Conservation (phyloP, 2,113 vertebrate genomes). For the Arenaria interpres region DNA sequence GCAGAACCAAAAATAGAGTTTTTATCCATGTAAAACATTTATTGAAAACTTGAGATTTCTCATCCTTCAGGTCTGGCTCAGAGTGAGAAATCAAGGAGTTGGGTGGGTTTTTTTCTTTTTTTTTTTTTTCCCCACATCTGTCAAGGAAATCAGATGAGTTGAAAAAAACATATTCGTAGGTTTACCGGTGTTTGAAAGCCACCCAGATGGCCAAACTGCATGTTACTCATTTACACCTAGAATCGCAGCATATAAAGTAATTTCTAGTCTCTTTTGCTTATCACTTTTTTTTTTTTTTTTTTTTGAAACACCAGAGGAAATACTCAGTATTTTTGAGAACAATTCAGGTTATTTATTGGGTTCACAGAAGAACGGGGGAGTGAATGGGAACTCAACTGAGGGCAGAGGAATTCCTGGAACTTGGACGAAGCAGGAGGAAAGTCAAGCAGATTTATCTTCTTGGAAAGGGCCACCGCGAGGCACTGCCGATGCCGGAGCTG, state of each 20-base stretch:
- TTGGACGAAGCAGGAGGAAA: neutral
- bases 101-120: too few species aligned
- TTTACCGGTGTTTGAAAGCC: neutral
- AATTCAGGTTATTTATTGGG: neutral
- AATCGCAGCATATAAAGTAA: neutral
- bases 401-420: neutral
- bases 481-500: neutral
- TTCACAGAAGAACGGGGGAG: neutral
- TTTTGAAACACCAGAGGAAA: neutral
- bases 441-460: neutral
- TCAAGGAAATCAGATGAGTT: constrained; percentile 41
- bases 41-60: neutral
- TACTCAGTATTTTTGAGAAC: neutral
- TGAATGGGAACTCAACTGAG: neutral
- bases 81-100: neutral
- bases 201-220: constrained; percentile 23
- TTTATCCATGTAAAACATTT: constrained; percentile 20
- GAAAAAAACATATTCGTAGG: neutral
- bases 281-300: neutral
- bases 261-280: neutral
- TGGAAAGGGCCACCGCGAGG: neutral
- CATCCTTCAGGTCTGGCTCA: neutral
- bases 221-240: constrained; percentile 24
- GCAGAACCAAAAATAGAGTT: constrained; percentile 17
- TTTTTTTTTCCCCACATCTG: neutral